Base-by-base conservation (phyloP, 2,888 invertebrate species). In the Chrysodeixis includens region DNA sequence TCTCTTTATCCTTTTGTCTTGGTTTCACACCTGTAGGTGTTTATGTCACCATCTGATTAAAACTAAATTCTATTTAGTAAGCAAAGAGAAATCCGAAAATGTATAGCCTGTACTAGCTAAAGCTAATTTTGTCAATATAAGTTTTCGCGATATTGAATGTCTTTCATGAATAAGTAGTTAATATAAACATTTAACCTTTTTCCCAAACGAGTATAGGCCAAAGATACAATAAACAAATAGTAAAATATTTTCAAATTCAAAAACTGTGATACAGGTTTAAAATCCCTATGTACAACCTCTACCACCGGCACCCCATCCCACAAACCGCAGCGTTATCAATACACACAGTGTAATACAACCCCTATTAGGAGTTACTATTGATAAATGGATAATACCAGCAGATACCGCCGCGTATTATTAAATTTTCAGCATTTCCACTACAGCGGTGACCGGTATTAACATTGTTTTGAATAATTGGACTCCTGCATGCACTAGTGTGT, bases 301-400 rank as follows among this genome's bases (percentile, higher is more conserved):
- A 0, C 16, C 16, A 74, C 30, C 71, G 51, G 7, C 53, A 61
- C 76, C 68, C 7, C 62, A 69, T 66, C 44, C 20, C 46, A 20
- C 55, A 73, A 75, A 80, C 82, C 74, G 44, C 76, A 71, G 53
- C 63, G 71, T 66, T 79, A 77, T 83, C 82, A 79, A 81, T 81
- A 81, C 64, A 69, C 66, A 59, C 65, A 74, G 71, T 73, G 71
- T 76, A 71, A 69, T 71, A 74, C 70, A 68, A 71, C 71, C 71
- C 70, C 63, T 67, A 79, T 79, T 73, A 79, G 78, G 53, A 68
- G 66, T 69, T 71, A 77, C 63, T 76, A 79, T 69, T 74, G 82
- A 81, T 83, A 72, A 81, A 77, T 76, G 71, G 64, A 77, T 81
- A 68, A 69, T 46, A 55, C 35, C 18, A 30, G 30, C 57, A 70